A percentile compares a stretch with the other conserved stretches of the same genome.
Evolutionary conservation across 2,888 invertebrate species (phyloP).

Genomic region (Leptinotarsa juncta): DNA sequence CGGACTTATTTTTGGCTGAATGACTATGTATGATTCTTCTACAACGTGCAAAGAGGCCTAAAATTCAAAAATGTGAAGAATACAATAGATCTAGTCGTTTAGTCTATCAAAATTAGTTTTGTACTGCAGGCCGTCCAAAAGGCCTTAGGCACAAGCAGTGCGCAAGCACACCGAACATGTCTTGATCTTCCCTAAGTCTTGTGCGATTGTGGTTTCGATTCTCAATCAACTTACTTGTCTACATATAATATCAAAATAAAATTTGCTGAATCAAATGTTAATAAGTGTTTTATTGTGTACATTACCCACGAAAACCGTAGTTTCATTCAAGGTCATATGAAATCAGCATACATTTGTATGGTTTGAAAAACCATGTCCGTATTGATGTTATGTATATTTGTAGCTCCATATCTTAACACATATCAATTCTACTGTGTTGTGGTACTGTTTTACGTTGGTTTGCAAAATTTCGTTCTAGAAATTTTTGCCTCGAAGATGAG

Average conservation of each 20-base stretch:
- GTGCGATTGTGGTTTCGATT: conserved; percentile 63
- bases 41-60: conserved; percentile 58
- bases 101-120: conserved; percentile 47
- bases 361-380: too few relatives aligned
- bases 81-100: conserved; percentile 62
- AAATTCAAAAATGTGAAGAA: conserved; percentile 49
- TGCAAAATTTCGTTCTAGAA: too few relatives aligned
- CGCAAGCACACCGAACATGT: conserved; percentile 61
- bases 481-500: too few relatives aligned
- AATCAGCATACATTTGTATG: too few relatives aligned
- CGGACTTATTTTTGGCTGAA: conserved; percentile 10
- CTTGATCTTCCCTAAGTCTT: conserved; percentile 65
- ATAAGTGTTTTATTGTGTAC: conserved; percentile 26
- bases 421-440: too few relatives aligned
- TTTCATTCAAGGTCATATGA: too few relatives aligned
- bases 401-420: too few relatives aligned
- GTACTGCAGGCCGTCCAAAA: conserved; percentile 55
- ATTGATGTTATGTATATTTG: too few relatives aligned
- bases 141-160: conserved; percentile 56
- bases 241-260: conserved; percentile 64
- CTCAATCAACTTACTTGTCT: conserved; percentile 63
- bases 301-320: not conserved
- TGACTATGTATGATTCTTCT: conserved; percentile 25
- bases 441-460: too few relatives aligned
- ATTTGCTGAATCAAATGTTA: conserved; percentile 58